Evolutionary conservation across 2,888 invertebrate genomes (phyloP), one percentile per base, ranked within the genome.

Genomic region (Drosophila anomalata): DNA sequence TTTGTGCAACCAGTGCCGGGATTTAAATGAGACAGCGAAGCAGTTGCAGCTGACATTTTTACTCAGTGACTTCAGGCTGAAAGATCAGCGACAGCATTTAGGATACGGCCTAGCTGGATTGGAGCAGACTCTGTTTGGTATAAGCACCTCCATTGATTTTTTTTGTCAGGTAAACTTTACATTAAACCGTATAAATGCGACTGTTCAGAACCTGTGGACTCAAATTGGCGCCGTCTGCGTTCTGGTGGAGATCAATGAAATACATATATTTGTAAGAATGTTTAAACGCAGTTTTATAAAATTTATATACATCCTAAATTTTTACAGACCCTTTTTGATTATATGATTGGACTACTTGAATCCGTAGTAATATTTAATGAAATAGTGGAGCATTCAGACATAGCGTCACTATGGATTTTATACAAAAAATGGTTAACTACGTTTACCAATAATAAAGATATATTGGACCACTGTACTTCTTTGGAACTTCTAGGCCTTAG

Each of bases 371-470:
- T 94, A 12, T 92, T 97, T 61, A 91, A 91, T 65, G 91, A 90
- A 52, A 88, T 92, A 9, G 76, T 90, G 2, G 66, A 76, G 7
- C 82, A 80, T 41, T 90, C 91, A 0, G 88, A 87, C 36, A 86
- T 91, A 8, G 74, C 78, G 2, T 92, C 93, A 56, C 96, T 96
- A 89, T 98, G 97, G 97, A 93, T 93, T 56, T 93, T 94, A 29
- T 98, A 97, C 88, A 94, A 95, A 87, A 94, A 96, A 91, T 94
- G 94, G 88, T 92, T 97, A 0, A 94, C 95, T 77, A 94, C 95
- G 31, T 93, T 95, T 31, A 92, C 94, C 59, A 94, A 95, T 74
- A 94, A 94, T 89, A 93, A 31, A 90, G 93, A 33, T 93, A 94
- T 89, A 93, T 95, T 85, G 92, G 94, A 67, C 90, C 31, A 17